A percentile compares a stretch with the other conserved stretches of the same genome.
These are phyloP conservation scores for Cephalopachus bancanus DNA, from an alignment of 2,797 vertebrate species.

Conservation along the genomic window DNA sequence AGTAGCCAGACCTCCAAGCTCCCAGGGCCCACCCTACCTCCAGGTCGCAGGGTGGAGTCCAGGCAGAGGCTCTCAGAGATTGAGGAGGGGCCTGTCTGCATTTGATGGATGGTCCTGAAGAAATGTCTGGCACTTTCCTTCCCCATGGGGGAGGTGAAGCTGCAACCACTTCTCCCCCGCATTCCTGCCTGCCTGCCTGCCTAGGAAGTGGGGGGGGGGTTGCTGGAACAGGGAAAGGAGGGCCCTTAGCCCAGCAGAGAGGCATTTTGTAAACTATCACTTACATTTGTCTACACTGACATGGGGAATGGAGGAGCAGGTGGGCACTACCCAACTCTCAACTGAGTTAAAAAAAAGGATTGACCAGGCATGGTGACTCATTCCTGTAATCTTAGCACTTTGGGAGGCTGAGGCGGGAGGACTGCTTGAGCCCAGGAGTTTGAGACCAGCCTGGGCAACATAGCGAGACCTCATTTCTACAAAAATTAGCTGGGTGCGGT, in stretches of 20 bases:
- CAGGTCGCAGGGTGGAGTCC: constrained; percentile 37
- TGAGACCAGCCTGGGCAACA: too few species aligned
- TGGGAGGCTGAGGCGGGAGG: too few species aligned
- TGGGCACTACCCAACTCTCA: neutral
- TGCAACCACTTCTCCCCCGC: constrained; percentile 77
- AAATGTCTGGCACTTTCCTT: constrained; percentile 81
- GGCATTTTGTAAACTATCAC: neutral
- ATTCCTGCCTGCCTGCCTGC: constrained; percentile 77
- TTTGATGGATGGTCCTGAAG: constrained; percentile 82
- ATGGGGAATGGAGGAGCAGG: neutral
- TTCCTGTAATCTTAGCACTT: too few species aligned
- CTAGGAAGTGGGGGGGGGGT: constrained; percentile 31
- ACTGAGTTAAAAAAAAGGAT: neutral
- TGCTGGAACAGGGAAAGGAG: neutral
- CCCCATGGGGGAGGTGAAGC: constrained; percentile 75
- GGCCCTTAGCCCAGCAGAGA: neutral
- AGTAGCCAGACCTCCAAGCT: neutral
- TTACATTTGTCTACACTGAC: neutral
- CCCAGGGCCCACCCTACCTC: neutral
- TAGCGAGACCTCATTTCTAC: too few species aligned
- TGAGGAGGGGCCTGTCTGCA: constrained; percentile 64
- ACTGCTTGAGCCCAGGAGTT: too few species aligned
- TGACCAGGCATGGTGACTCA: too few species aligned
- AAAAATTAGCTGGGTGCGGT: too few species aligned
- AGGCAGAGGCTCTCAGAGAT: constrained; percentile 72